Percentiles rank a stretch among this genome's conserved stretches.
phyloP scores from a whole-genome alignment of 1,140 invertebrate genomes.

The Rhopalosiphum padi region DNA sequence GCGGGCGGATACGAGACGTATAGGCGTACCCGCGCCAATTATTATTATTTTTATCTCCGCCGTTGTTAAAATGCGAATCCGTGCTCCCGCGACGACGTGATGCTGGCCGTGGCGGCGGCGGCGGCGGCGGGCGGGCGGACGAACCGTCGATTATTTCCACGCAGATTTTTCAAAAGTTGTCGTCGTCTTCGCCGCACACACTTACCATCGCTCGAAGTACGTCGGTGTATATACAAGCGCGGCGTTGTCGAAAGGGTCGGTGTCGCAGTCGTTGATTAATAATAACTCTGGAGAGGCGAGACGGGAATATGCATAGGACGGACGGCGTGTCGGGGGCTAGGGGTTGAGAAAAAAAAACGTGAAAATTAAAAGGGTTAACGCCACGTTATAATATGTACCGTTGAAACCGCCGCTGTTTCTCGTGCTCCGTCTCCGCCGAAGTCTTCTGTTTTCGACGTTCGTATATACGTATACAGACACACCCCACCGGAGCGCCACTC shows the following conservation, averaged over 20 bases:
- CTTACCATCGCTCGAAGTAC: not conserved
- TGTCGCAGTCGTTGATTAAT: conserved; percentile 48
- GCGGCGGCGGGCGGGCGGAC: not conserved
- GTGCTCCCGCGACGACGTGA: not conserved
- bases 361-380: conserved; percentile 56
- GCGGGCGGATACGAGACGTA: not conserved
- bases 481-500: conserved; percentile 32
- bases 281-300: conserved; percentile 28
- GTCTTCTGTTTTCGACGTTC: conserved; percentile 54
- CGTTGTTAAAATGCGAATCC: not conserved
- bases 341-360: not conserved
- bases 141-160: conserved; percentile 30
- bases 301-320: not conserved
- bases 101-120: not conserved
- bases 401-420: not conserved
- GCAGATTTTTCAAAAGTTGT: conserved; percentile 39
- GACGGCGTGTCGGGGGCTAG: not conserved
- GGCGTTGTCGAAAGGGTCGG: conserved; percentile 2
- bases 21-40: not conserved
- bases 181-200: not conserved
- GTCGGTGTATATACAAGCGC: not conserved
- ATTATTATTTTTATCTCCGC: not conserved
- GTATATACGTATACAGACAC: not conserved
- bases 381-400: not conserved
- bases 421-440: not conserved